These are phyloP conservation scores for Gnatocerus cornutus DNA, from an alignment of 2,888 invertebrate genomes.

Conservation along the genomic window DNA sequence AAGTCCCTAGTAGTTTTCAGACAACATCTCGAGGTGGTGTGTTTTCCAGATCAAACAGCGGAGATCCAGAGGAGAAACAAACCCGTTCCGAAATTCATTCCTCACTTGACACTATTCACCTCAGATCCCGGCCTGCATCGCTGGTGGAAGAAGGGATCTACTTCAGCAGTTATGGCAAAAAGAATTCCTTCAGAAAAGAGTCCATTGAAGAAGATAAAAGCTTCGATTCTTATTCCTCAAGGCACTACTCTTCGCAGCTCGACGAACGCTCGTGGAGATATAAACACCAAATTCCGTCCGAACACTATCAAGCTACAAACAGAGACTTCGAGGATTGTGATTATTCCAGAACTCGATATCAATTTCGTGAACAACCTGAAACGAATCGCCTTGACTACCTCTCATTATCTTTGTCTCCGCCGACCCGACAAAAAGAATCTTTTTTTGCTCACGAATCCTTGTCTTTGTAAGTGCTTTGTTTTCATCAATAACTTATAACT, in stretches of 20 bases:
- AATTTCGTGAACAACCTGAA: slow-evolving; percentile 52
- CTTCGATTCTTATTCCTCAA: slow-evolving; percentile 40
- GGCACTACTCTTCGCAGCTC: slow-evolving; percentile 34
- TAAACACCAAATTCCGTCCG: slow-evolving; percentile 60
- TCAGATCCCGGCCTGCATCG: slow-evolving; percentile 53
- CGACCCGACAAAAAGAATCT: slow-evolving; percentile 60
- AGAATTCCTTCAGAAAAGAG: slow-evolving; percentile 25
- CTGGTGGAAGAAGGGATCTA: slow-evolving; percentile 40
- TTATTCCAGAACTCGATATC: slow-evolving; percentile 52
- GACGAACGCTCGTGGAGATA: slow-evolving; percentile 55
- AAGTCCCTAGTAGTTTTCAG: slow-evolving; percentile 66
- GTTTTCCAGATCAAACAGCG: slow-evolving; percentile 61
- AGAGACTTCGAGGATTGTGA: slow-evolving; percentile 50
- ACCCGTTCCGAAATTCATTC: slow-evolving; percentile 57
- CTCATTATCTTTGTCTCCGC: slow-evolving; percentile 66
- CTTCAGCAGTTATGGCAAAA: slow-evolving; percentile 32
- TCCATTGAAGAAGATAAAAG: slow-evolving; percentile 33
- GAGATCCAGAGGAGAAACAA: slow-evolving; percentile 56
- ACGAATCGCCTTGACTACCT: slow-evolving; percentile 64
- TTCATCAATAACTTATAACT: neutral
- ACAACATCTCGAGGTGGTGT: slow-evolving; percentile 55
- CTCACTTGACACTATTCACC: slow-evolving; percentile 60
- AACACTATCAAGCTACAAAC: slow-evolving; percentile 35
- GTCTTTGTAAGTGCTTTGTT: slow-evolving; percentile 60
- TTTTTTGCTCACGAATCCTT: slow-evolving; percentile 55